phyloP scores from a whole-genome alignment of 2,797 vertebrate species.

The Onychomys arenicola region DNA sequence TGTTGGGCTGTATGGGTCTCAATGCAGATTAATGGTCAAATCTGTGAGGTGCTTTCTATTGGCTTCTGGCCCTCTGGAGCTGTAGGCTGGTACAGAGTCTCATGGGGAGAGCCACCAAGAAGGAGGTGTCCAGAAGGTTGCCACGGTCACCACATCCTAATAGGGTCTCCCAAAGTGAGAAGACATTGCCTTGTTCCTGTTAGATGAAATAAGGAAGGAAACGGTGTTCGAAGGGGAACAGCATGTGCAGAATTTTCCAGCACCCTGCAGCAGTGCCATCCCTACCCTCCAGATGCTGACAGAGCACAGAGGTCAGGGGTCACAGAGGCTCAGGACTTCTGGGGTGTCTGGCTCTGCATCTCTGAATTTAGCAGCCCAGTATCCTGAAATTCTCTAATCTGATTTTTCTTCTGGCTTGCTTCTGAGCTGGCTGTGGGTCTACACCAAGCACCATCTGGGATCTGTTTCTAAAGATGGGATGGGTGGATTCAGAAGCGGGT shows the following conservation, averaged over 20 bases:
- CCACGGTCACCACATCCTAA: background rate
- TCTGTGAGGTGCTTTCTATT: background rate
- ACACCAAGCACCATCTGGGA: constrained; percentile 65
- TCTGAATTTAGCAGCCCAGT: background rate
- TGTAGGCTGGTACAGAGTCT: background rate
- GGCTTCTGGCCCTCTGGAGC: background rate
- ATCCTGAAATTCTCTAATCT: background rate
- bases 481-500: constrained; percentile 1
- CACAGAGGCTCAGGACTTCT: background rate
- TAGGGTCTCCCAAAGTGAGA: background rate
- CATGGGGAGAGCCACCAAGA: background rate
- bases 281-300: background rate
- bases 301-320: background rate
- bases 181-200: background rate
- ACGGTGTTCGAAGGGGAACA: background rate
- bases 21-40: background rate
- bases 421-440: constrained; percentile 25
- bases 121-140: background rate
- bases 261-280: background rate
- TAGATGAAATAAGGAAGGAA: background rate
- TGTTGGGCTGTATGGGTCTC: background rate
- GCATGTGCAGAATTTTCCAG: background rate
- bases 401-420: background rate
- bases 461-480: constrained; percentile 56
- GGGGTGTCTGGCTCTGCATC: background rate